Conservation (phyloP, 2,113 vertebrate genomes). For the Corynorhinus townsendii region DNA sequence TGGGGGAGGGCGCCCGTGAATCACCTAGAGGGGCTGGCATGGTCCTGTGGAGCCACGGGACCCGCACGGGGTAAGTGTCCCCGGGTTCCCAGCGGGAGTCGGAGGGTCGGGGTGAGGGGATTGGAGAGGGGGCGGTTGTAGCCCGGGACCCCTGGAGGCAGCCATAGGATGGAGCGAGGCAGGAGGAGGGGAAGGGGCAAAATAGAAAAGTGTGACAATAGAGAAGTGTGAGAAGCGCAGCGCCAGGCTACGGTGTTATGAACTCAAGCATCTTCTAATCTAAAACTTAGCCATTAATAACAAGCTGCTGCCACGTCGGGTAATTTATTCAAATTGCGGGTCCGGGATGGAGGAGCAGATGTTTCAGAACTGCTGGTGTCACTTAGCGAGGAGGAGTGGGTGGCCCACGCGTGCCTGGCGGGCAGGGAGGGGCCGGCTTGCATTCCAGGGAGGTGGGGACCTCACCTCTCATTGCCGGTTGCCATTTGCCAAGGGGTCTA, state of each 20-base stretch:
- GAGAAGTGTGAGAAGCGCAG: slow-evolving; percentile 73
- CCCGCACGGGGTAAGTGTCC: not conserved
- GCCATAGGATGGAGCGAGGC: not conserved
- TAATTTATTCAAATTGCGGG: slow-evolving; percentile 87
- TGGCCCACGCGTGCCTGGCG: slow-evolving; percentile 9
- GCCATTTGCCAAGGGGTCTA: too few relatives aligned
- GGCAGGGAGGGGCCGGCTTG: not conserved
- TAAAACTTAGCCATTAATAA: slow-evolving; percentile 83
- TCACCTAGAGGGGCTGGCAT: slow-evolving; percentile 55
- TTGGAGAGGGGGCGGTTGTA: not conserved
- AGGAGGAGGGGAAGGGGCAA: slow-evolving; percentile 57
- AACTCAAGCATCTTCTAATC: slow-evolving; percentile 80
- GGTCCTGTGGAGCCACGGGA: not conserved
- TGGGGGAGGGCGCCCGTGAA: not conserved
- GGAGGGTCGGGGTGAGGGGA: rapidly evolving
- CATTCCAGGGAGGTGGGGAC: slow-evolving; percentile 30
- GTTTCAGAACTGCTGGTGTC: slow-evolving; percentile 81
- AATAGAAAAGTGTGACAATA: slow-evolving; percentile 73
- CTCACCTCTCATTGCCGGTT: not conserved
- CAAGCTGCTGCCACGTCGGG: slow-evolving; percentile 77
- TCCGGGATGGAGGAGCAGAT: slow-evolving; percentile 83
- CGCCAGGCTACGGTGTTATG: slow-evolving; percentile 75
- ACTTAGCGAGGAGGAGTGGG: slow-evolving; percentile 74
- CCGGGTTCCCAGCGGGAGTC: not conserved
- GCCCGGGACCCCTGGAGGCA: not conserved